Evolutionary conservation across 2,888 invertebrate species (phyloP).

Genomic region (Napeogenes inachia): DNA sequence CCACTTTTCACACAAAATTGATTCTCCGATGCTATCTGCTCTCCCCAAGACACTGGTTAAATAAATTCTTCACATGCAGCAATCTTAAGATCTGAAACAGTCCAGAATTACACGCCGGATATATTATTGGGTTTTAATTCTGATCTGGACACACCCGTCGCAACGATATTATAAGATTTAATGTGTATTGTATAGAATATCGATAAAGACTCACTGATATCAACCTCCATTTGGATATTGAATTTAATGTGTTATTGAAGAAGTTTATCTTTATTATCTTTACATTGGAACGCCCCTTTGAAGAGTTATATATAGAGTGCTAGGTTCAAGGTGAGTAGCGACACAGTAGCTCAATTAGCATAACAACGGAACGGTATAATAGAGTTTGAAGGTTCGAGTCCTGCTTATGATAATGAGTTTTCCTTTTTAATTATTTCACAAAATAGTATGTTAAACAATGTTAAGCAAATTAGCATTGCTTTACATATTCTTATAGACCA

Average conservation of each 20-base stretch:
- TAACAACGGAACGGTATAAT: too few relatives aligned
- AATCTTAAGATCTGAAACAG: conserved; percentile 72
- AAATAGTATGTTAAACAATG: too few relatives aligned
- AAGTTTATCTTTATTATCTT: neutral
- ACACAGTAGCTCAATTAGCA: too few relatives aligned
- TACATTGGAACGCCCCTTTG: too few relatives aligned
- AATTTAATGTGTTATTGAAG: neutral
- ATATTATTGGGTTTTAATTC: conserved; percentile 77
- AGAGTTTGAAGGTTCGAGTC: too few relatives aligned
- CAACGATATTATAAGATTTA: conserved; percentile 43
- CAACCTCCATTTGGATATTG: neutral
- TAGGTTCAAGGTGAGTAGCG: too few relatives aligned
- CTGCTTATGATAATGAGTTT: too few relatives aligned
- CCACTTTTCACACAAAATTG: conserved; percentile 73
- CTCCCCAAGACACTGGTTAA: conserved; percentile 71
- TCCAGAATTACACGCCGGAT: conserved; percentile 63
- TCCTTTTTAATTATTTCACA: too few relatives aligned
- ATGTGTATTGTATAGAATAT: conserved; percentile 26
- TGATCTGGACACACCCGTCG: conserved; percentile 63
- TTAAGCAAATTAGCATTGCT: too few relatives aligned
- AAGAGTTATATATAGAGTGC: neutral
- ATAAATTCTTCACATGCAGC: conserved; percentile 71
- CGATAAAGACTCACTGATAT: conserved; percentile 2
- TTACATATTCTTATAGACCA: too few relatives aligned
- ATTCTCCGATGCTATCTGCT: conserved; percentile 73